Percentiles rank a stretch among this genome's conserved stretches.
phyloP scores from a whole-genome alignment of 2,113 vertebrate species.

The Todiramphus saurophagus region DNA sequence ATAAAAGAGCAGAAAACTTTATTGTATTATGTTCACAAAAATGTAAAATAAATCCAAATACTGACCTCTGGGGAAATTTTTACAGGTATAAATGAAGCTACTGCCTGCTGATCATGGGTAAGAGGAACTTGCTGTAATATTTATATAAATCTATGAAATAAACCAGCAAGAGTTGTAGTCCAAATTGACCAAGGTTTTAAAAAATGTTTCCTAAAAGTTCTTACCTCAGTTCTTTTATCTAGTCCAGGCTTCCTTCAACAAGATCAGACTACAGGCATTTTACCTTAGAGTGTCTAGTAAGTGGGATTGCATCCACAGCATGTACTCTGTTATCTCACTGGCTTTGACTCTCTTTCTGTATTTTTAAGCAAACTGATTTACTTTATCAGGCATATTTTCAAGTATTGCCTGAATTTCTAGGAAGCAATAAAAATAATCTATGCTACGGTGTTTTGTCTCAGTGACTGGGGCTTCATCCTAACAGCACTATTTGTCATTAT shows the following conservation, averaged over 20 bases:
- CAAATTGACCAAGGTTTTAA: background rate
- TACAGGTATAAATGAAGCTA: background rate
- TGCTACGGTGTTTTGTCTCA: background rate
- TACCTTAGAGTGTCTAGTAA: background rate
- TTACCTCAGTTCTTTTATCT: background rate
- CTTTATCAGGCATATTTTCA: background rate
- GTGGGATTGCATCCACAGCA: background rate
- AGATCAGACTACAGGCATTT: background rate
- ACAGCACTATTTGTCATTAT: background rate
- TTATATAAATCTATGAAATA: background rate
- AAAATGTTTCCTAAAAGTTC: background rate
- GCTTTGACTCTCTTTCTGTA: background rate
- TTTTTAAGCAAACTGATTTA: background rate
- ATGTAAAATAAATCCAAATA: background rate
- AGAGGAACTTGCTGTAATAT: background rate
- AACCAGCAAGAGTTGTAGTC: background rate
- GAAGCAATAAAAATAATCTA: conserved; percentile 27
- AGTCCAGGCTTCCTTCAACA: background rate
- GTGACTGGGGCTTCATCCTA: background rate
- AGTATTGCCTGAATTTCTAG: background rate
- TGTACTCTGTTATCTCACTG: background rate
- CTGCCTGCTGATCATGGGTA: background rate
- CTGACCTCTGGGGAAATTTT: background rate
- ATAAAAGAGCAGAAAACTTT: background rate
- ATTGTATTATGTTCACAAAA: background rate